Percentiles rank a stretch among this genome's conserved stretches.
These are phyloP conservation scores for Noctilio leporinus DNA, from an alignment of 2,113 vertebrate species.

Conservation along the genomic window DNA sequence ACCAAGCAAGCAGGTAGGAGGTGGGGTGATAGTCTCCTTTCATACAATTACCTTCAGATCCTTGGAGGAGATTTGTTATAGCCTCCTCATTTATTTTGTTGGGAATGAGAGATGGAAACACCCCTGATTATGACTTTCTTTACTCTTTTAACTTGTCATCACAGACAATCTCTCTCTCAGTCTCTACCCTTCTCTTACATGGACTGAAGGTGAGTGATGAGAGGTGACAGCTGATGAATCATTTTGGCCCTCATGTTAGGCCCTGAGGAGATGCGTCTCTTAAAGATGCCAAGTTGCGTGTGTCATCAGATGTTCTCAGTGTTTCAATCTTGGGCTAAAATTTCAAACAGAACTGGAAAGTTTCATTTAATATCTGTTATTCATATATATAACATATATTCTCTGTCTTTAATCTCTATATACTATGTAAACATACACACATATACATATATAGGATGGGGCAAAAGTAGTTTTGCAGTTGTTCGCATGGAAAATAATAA, in stretches of 20 bases:
- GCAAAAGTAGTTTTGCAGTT: no score
- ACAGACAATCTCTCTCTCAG: background rate
- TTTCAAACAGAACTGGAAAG: background rate
- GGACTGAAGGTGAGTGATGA: background rate
- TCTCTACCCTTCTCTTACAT: background rate
- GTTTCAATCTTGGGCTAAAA: background rate
- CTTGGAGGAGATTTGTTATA: background rate
- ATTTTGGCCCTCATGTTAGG: background rate
- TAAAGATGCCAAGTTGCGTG: background rate
- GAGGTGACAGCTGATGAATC: background rate
- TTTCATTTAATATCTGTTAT: background rate
- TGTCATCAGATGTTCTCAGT: background rate
- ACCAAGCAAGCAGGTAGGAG: background rate
- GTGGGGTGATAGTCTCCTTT: background rate
- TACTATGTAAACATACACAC: background rate
- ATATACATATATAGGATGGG: background rate
- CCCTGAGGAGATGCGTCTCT: background rate
- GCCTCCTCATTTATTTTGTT: background rate
- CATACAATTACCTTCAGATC: background rate
- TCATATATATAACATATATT: background rate
- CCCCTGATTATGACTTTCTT: background rate
- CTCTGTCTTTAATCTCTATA: background rate
- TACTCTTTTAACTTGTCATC: background rate
- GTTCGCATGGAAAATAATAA: no score
- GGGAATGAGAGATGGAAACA: background rate